These are phyloP conservation scores for Craniophora ligustri DNA, from an alignment of 2,888 invertebrate species.

Conservation along the genomic window DNA sequence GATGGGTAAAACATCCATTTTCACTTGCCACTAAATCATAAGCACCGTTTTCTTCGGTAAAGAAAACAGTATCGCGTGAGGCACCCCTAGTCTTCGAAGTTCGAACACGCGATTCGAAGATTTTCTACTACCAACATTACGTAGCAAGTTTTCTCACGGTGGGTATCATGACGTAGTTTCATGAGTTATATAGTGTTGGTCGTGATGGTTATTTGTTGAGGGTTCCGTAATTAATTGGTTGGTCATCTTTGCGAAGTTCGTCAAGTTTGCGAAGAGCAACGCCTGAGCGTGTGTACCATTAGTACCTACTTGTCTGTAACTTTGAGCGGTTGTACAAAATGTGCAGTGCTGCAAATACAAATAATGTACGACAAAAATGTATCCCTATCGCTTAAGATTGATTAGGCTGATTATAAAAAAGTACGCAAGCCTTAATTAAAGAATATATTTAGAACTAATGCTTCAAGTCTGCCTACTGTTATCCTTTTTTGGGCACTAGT, in stretches of 20 bases:
- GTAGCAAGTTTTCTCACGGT: constrained; percentile 71
- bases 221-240: constrained; percentile 37
- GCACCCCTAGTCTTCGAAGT: constrained; percentile 64
- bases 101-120: constrained; percentile 81
- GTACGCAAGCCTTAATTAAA: too few relatives aligned
- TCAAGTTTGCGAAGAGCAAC: constrained; percentile 2
- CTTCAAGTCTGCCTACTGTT: too few relatives aligned
- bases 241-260: constrained; percentile 21
- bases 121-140: constrained; percentile 79
- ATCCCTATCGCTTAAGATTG: too few relatives aligned
- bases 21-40: constrained; percentile 75
- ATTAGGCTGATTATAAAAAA: too few relatives aligned
- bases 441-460: too few relatives aligned
- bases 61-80: constrained; percentile 79
- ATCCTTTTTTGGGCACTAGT: too few relatives aligned
- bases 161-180: constrained; percentile 61
- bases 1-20: constrained; percentile 50
- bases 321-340: background rate
- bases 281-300: background rate
- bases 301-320: background rate
- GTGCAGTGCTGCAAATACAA: background rate
- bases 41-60: constrained; percentile 68
- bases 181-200: constrained; percentile 27
- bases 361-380: too few relatives aligned
- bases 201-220: constrained; percentile 17